Evolutionary conservation across 2,888 invertebrate species (phyloP).

Genomic region (Cheiracanthium punctorium): DNA sequence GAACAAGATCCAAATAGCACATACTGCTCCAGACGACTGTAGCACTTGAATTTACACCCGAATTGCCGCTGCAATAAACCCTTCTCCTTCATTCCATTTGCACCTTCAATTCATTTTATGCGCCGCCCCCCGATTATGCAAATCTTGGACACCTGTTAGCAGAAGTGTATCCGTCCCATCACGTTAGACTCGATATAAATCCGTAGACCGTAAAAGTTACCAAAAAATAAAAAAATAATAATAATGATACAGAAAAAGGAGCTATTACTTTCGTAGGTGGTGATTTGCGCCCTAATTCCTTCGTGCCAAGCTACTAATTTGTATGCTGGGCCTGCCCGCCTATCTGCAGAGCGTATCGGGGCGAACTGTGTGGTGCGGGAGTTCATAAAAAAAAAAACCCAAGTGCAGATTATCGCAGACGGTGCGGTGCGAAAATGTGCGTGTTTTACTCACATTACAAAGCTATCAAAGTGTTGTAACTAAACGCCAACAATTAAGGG

Average conservation of each 20-base stretch:
- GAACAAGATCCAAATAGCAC: too few relatives aligned
- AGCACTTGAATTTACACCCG: too few relatives aligned
- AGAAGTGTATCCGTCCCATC: constrained; percentile 40
- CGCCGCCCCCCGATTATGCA: constrained; percentile 35
- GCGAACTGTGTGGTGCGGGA: neutral
- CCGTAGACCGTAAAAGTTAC: constrained; percentile 41
- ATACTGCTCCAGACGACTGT: too few relatives aligned
- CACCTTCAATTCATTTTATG: too few relatives aligned
- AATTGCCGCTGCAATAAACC: too few relatives aligned
- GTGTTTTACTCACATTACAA: constrained; percentile 47
- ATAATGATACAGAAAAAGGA: constrained; percentile 22
- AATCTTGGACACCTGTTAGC: constrained; percentile 66
- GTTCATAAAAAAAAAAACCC: too few relatives aligned
- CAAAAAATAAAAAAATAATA: too few relatives aligned
- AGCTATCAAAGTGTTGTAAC: constrained; percentile 43
- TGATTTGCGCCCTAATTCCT: constrained; percentile 56
- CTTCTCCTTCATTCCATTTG: too few relatives aligned
- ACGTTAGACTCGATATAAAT: constrained; percentile 58
- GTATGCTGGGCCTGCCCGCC: constrained; percentile 31
- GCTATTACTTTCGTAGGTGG: constrained; percentile 42
- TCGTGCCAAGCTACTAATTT: constrained; percentile 42
- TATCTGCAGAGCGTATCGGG: constrained; percentile 29
- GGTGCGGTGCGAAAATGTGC: constrained; percentile 30
- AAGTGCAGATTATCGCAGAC: constrained; percentile 39
- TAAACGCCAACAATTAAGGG: constrained; percentile 64